A percentile compares a stretch with the other conserved stretches of the same genome.
Conservation (phyloP, 2,888 invertebrate species). For the Mimachlamys varia region DNA sequence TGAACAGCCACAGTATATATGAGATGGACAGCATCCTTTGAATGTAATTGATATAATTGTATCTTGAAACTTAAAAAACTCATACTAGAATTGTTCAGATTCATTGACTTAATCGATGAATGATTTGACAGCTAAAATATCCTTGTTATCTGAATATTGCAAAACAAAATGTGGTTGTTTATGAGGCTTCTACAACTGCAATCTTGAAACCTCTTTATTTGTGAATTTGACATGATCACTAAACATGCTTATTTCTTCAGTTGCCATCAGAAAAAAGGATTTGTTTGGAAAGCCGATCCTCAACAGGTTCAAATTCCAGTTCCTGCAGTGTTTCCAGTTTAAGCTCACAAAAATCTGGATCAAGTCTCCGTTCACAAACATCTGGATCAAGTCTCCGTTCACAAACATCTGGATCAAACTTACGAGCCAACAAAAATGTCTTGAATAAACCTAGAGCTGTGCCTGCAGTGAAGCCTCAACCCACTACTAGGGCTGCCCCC, state of each 20-base stretch:
- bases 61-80: no score
- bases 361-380: not conserved
- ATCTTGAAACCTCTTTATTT: not conserved
- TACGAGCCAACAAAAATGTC: not conserved
- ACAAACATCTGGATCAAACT: constrained; percentile 14
- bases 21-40: no score
- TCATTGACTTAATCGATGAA: no score
- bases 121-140: no score
- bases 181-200: no score
- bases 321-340: not conserved
- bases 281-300: not conserved
- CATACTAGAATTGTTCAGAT: no score
- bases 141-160: no score
- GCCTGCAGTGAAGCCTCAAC: not conserved
- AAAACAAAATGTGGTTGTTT: no score
- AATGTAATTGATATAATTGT: no score
- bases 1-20: no score
- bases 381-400: constrained; percentile 20
- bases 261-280: constrained; percentile 24
- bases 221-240: not conserved
- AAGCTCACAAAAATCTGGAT: not conserved
- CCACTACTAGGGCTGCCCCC: not conserved
- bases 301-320: not conserved
- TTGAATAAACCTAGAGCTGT: not conserved
- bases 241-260: not conserved